A percentile compares a stretch with the other conserved stretches of the same genome.
Conservation (phyloP, 2,888 invertebrate species). For the Periphyllus acericola region DNA sequence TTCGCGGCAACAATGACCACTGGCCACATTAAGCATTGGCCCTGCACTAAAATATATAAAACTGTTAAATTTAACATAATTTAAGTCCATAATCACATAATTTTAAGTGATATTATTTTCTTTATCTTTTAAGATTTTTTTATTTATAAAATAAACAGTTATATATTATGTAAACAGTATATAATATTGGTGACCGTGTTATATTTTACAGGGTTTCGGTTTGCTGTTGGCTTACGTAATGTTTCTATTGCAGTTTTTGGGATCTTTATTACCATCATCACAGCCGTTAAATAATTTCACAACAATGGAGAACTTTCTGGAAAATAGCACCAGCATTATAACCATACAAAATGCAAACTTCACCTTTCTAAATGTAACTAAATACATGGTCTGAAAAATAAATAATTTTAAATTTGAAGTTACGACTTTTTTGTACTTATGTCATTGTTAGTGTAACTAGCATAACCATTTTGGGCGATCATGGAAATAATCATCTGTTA, state of each 20-base stretch:
- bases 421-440: not conserved
- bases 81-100: no score
- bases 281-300: not conserved
- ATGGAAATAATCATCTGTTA: no score
- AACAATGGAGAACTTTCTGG: not conserved
- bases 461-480: no score
- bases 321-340: not conserved
- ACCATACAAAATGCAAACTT: not conserved
- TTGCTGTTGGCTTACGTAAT: slow-evolving; percentile 16
- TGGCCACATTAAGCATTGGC: no score
- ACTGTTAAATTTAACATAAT: no score
- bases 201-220: slow-evolving; percentile 12
- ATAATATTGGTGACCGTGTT: no score
- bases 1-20: no score
- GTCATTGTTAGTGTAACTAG: no score
- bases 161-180: no score
- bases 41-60: no score
- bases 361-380: not conserved
- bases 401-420: not conserved
- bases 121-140: not conserved
- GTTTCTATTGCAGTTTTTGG: slow-evolving; percentile 5
- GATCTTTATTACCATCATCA: not conserved
- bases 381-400: not conserved
- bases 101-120: not conserved
- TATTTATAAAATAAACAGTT: not conserved